Conservation (phyloP, 2,797 vertebrate genomes). For the Streptopelia turtur region DNA sequence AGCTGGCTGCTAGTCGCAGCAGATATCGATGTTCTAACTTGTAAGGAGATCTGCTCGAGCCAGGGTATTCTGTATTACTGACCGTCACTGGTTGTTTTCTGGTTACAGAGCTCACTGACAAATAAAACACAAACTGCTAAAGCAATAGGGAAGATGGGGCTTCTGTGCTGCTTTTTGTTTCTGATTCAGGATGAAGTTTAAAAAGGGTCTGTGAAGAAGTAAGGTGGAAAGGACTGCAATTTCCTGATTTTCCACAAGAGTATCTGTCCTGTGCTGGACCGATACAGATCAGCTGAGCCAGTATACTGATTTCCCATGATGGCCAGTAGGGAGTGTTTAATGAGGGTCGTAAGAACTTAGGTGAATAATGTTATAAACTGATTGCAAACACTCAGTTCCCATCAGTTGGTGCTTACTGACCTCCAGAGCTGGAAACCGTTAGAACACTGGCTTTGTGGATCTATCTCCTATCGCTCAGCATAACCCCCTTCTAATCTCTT, state of each 20-base stretch:
- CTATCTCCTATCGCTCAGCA: fast-evolving
- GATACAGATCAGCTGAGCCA: background rate
- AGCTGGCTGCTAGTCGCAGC: background rate
- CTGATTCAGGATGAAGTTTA: background rate
- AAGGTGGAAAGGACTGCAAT: background rate
- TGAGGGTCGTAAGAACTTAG: background rate
- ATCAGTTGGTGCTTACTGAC: background rate
- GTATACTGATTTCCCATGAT: background rate
- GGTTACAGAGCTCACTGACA: background rate
- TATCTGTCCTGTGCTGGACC: background rate
- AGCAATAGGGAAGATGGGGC: background rate
- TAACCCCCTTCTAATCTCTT: background rate
- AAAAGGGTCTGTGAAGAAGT: background rate
- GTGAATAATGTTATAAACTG: background rate
- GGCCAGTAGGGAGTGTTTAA: background rate
- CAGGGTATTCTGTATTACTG: constrained; percentile 11
- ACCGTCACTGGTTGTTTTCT: background rate
- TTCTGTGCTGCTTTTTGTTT: background rate
- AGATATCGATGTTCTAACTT: background rate
- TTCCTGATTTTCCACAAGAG: background rate
- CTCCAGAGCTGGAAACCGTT: background rate
- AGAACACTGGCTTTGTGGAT: background rate
- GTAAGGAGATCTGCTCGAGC: background rate
- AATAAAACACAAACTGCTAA: background rate
- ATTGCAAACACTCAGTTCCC: background rate